Percentiles rank a stretch among this genome's conserved stretches.
phyloP scores from a whole-genome alignment of 2,113 vertebrate species.

The Pungitius pungitius region DNA sequence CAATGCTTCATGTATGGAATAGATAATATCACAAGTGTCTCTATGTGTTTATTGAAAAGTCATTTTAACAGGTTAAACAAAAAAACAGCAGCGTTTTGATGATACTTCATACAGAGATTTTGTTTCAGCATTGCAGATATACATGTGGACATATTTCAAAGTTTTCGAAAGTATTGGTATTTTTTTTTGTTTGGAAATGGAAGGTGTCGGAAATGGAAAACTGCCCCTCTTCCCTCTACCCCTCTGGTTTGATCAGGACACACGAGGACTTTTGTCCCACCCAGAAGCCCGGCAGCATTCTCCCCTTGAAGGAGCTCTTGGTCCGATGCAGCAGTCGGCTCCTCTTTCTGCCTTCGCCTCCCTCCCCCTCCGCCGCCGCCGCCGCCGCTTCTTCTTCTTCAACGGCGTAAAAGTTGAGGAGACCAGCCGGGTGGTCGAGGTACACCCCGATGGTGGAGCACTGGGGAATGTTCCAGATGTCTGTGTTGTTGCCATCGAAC shows the following conservation, averaged over 20 bases:
- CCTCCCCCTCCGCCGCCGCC: conserved; percentile 22
- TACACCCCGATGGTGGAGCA: conserved; percentile 61
- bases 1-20: conserved; percentile 22
- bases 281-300: conserved; percentile 67
- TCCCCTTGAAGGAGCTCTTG: conserved; percentile 50
- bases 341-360: conserved; percentile 10
- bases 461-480: conserved; percentile 47
- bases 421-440: conserved; percentile 67
- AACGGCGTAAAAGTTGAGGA: conserved; percentile 61
- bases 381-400: too few relatives aligned
- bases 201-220: conserved; percentile 16
- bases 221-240: neutral
- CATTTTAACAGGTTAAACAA: conserved; percentile 1
- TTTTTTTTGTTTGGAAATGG: too few relatives aligned
- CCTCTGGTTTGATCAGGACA: conserved; percentile 21
- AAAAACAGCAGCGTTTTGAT: conserved; percentile 16
- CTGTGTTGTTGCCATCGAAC: conserved; percentile 42
- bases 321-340: conserved; percentile 42
- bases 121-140: neutral
- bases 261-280: conserved; percentile 65
- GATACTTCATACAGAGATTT: neutral
- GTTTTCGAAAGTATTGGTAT: too few relatives aligned
- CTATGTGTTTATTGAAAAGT: neutral
- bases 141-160: neutral
- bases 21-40: too few relatives aligned